phyloP scores from a whole-genome alignment of 2,888 invertebrate species.

The Metellina segmentata region DNA sequence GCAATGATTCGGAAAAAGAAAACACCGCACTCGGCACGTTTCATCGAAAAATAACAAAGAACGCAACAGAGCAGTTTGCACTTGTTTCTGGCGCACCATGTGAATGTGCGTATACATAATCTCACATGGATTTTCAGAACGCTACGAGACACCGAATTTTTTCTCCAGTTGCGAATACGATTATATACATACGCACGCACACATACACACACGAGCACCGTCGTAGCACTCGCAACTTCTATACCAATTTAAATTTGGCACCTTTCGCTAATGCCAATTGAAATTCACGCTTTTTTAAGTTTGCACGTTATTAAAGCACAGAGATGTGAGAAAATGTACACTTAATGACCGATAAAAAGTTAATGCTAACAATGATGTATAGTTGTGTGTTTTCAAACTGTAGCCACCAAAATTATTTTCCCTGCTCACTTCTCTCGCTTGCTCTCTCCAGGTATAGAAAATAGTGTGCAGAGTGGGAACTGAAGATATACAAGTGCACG shows the following conservation, averaged over 20 bases:
- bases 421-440: conserved; percentile 28
- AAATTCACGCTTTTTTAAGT: conserved; percentile 24
- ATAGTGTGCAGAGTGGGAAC: conserved; percentile 72
- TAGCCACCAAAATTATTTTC: conserved; percentile 12
- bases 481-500: conserved; percentile 70
- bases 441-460: conserved; percentile 43
- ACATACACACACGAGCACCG: neutral
- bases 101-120: conserved; percentile 19
- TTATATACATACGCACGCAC: neutral
- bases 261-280: conserved; percentile 52
- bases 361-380: conserved; percentile 69
- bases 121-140: neutral
- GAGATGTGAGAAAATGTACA: conserved; percentile 71
- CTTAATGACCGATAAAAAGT: conserved; percentile 70
- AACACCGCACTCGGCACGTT: neutral
- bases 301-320: conserved; percentile 59
- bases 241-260: conserved; percentile 53
- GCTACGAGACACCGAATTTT: neutral
- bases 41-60: neutral
- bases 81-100: conserved; percentile 42
- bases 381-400: conserved; percentile 4
- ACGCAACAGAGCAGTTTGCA: neutral
- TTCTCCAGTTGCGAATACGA: no score
- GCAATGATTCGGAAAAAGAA: conserved; percentile 36
- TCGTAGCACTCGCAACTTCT: neutral